These are phyloP conservation scores for Cyanistes caeruleus DNA, from an alignment of 2,113 vertebrate genomes.

Conservation along the genomic window DNA sequence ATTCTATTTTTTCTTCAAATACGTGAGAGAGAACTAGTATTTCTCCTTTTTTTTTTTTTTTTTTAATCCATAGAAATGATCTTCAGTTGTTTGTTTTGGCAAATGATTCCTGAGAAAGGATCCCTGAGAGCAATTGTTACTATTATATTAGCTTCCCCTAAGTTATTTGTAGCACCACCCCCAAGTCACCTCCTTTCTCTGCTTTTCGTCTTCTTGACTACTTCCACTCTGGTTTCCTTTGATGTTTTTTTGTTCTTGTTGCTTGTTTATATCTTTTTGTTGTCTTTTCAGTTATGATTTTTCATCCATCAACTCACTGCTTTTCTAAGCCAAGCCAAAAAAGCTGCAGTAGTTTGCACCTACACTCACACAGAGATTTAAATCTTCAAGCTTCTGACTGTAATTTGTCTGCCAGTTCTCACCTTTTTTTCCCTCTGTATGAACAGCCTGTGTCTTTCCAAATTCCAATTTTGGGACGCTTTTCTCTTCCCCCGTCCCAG, in stretches of 20 bases:
- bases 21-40: neutral
- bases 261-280: neutral
- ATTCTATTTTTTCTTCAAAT: neutral
- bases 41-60: neutral
- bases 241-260: neutral
- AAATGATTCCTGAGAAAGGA: conserved; percentile 2
- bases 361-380: conserved; percentile 1
- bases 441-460: conserved; percentile 46
- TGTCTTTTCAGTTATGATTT: neutral
- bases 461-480: conserved; percentile 38
- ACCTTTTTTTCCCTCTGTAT: conserved; percentile 41
- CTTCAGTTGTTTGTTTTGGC: conserved; percentile 10
- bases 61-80: neutral
- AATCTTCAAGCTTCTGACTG: neutral
- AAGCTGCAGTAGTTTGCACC: conserved; percentile 28
- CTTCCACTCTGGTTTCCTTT: neutral
- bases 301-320: neutral
- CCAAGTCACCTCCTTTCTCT: neutral
- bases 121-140: neutral
- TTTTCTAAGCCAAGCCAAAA: conserved; percentile 1
- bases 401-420: conserved; percentile 23
- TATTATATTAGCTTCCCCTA: neutral
- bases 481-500: neutral
- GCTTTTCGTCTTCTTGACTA: neutral
- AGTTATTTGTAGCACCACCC: neutral